Base-by-base conservation (phyloP, 2,888 invertebrate species). In the Diaperis boleti region DNA sequence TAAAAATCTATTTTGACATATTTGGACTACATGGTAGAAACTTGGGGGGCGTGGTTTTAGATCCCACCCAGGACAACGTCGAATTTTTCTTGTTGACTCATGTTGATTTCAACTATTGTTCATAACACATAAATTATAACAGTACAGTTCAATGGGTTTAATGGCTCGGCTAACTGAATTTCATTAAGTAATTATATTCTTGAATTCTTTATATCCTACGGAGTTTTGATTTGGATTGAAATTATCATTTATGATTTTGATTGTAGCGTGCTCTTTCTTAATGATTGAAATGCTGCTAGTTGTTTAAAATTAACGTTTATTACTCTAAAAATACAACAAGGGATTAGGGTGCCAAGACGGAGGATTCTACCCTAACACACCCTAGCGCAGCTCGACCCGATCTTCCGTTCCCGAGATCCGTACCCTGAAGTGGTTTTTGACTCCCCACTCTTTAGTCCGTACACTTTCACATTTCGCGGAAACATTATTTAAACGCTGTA, bases 61-160 rank as follows among this genome's bases (percentile, higher is more conserved):
- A 54, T 54, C 54, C 54, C 41, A 41, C 54, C 52, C 52, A 52
- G 47, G 33, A 49, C 50, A 35, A 5, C 26, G 26, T 39, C 15
- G 11, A 54, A 41, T 54, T 54, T 54, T 54, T 54, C 54, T 52
- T 54, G 41, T 42, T 42, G 54, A 54, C 54, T 54, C 54, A 54
- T 42, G 52, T 52, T 52, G 37, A 35, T 39, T 39, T 52, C 54
- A 42, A 29, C 42, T 42, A 54, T 54, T 41, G 54, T 54, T 54
- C 54, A 42, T 41, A 31, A 42, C 41, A 42, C 54, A 54, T 54
- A 54, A 54, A 26, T 54, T 54, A 54, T 54, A 54, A 54, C 17
- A 29, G 15, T 35, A 39, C 52, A 39, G 26, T 39, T 52, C 52
- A 52, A 52, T 52, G 37, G 20, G 54, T 20, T 31, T 54, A 54